Base-by-base conservation (phyloP, 2,888 invertebrate genomes). In the Lydus trimaculatus region DNA sequence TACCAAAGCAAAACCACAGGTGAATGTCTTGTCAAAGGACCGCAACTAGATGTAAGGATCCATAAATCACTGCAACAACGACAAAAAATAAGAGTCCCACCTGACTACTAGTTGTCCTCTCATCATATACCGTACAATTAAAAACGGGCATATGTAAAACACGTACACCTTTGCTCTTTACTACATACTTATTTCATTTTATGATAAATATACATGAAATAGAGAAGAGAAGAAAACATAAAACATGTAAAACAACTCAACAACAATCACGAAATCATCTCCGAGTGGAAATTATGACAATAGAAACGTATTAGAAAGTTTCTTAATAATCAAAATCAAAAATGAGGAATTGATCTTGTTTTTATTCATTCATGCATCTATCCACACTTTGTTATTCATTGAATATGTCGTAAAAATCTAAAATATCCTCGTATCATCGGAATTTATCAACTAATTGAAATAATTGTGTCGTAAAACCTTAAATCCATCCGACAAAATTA, bases 101-200 rank as follows among this genome's bases (percentile, higher is more conserved):
- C 67, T 65, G 71, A 71, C 67, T 67, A 65, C 71, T 36, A 70
- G 64, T 66, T 64, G 67, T 65, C 68, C 65, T 68, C 70, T 74
- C 75, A 78, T 79, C 80, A 79, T 78, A 75, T 75, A 76, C 74
- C 25, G 25, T 15, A 43, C 78, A 80, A 79, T 79, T 80, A 78
- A 80, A 78, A 76, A 67, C 68, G 72, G 74, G 72, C 76, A 76
- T 77, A 78, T 79, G 78, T 79, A 77, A 78, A 79, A 78, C 75
- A 76, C 75, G 75, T 76, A 76, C 56, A 43, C 75, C 75, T 70
- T 62, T 75, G 71, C 64, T 73, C 68, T 66, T 71, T 69, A 43
- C 43, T 17, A 36, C 65, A 39, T 28, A 64, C 56, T 52, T 61
- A 63, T 61, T 66, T 25, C 63, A 66, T 66, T 70, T 66, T 64